Conservation (phyloP, 2,888 invertebrate genomes). For the Julus scanicus region DNA sequence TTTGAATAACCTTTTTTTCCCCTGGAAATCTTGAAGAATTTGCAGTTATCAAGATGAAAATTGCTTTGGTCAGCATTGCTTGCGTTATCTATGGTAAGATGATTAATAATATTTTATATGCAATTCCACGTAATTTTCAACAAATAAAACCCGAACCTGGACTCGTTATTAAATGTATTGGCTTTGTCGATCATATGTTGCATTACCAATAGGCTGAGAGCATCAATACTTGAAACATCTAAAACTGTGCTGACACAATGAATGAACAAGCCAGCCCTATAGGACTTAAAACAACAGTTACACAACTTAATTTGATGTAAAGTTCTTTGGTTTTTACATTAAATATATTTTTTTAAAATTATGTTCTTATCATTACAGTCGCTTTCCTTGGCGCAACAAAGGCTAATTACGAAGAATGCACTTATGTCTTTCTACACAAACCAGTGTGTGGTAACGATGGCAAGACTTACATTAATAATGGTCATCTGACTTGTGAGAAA, state of each 20-base stretch:
- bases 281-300: no score
- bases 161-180: neutral
- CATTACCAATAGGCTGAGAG: neutral
- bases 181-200: neutral
- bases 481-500: conserved; percentile 48
- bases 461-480: conserved; percentile 51
- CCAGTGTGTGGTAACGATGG: conserved; percentile 52
- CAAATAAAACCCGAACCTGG: neutral
- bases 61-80: neutral
- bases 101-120: neutral
- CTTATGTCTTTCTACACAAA: conserved; percentile 51
- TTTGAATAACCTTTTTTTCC: no score
- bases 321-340: no score
- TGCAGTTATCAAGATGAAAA: neutral
- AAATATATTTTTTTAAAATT: neutral
- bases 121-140: neutral
- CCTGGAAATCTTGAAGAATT: neutral
- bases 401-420: conserved; percentile 18
- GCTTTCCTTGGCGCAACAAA: neutral
- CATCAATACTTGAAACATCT: no score
- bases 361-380: neutral
- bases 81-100: neutral
- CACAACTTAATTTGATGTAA: no score
- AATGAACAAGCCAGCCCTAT: no score
- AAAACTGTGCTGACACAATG: no score